Evolutionary conservation across 2,797 vertebrate species (phyloP).

Genomic region (Stomatorhinus walkeri): DNA sequence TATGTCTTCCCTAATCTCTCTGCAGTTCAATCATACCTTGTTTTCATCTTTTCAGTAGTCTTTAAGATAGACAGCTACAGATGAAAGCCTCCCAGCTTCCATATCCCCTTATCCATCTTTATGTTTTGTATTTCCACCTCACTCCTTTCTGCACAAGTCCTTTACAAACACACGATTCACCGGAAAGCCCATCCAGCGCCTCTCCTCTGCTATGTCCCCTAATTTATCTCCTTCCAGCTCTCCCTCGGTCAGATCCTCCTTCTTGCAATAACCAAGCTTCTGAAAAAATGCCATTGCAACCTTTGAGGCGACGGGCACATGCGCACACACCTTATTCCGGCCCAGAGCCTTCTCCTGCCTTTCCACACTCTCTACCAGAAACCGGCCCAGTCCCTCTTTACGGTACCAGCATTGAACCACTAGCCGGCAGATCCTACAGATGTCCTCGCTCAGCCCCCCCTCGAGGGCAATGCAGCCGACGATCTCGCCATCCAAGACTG

Average conservation of each 20-base stretch:
- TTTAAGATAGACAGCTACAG: background rate
- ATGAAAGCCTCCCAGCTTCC: background rate
- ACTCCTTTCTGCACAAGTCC: slow-evolving; percentile 55
- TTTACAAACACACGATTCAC: slow-evolving; percentile 77
- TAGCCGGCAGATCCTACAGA: slow-evolving; percentile 60
- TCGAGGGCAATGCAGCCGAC: slow-evolving; percentile 70
- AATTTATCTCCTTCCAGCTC: slow-evolving; percentile 39
- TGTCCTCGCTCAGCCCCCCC: slow-evolving; percentile 35
- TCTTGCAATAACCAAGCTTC: slow-evolving; percentile 66
- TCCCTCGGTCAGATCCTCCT: slow-evolving; percentile 48
- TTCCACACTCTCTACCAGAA: slow-evolving; percentile 69
- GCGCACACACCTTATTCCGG: slow-evolving; percentile 58
- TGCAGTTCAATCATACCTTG: background rate
- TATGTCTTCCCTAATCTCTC: background rate
- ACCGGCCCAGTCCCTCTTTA: slow-evolving; percentile 66
- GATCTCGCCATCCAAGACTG: slow-evolving; percentile 69
- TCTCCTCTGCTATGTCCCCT: slow-evolving; percentile 47
- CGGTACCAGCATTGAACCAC: slow-evolving; percentile 77
- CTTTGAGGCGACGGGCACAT: slow-evolving; percentile 67
- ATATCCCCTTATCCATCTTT: background rate
- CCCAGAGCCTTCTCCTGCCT: slow-evolving; percentile 57
- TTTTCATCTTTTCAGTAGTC: background rate
- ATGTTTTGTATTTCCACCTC: background rate
- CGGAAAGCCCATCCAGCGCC: slow-evolving; percentile 67
- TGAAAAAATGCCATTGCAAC: slow-evolving; percentile 67